Base-by-base conservation (phyloP, 2,113 vertebrate species). In the Eupsittula cactorum region DNA sequence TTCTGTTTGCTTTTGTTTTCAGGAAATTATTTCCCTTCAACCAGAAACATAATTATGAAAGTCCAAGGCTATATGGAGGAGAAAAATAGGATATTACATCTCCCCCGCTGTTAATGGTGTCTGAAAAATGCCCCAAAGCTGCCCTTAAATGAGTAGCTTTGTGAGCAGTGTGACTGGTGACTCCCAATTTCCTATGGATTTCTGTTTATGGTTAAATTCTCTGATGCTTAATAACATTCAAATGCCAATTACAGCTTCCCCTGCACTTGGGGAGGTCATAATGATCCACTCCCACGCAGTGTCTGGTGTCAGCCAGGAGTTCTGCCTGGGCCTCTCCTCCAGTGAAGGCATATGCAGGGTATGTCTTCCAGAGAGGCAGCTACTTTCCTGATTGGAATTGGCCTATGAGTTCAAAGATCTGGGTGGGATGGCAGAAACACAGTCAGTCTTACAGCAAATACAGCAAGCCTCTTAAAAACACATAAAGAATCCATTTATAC, bases 161-260 rank as follows among this genome's bases (percentile, higher is more conserved):
- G 29, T 78, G 46, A 95, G 80, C 42, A 64, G 50, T 46, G 25
- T 74, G 74, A 88, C 55, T 46, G 27, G 14, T 88, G 68, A 86
- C n/a, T 94, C 79, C 71, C 67, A 47, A 77, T 88, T 91, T 91
- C 95, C 76, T 91, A 67, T 50, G 65, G 64, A 81, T 88, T 95
- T 85, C 63, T 96, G 86, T 92, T 95, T 91, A 92, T 23, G 24
- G 75, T 63, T 78, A 63, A 83, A 86, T 78, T 88, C 42, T 75
- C 86, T 89, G 75, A 47, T 41, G 65, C 90, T 92, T 87, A 93
- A 46, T 91, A 95, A 90, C 7, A 6, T 42, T 70, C 55, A 93
- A 77, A 86, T 92, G 86, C 23, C 92, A 93, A 86, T 92, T 92
- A 90, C 29, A 75, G 80, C 88, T 93, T 75, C 73, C 85, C 47